Evolutionary conservation across 2,113 vertebrate species (phyloP).

Genomic region (Lampris incognitus): DNA sequence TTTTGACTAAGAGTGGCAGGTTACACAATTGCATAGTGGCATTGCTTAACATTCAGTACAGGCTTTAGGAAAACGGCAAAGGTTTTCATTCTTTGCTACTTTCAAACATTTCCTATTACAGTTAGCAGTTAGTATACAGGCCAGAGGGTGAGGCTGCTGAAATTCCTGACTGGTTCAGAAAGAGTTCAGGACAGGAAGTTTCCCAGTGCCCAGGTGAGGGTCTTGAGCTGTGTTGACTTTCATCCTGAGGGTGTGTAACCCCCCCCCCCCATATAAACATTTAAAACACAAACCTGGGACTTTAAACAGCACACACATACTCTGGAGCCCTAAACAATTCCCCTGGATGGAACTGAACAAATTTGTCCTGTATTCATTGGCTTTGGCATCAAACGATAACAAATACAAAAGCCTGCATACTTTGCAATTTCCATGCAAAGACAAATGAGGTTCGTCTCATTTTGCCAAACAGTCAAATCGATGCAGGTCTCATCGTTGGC

Average conservation of each 20-base stretch:
- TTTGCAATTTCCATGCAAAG: no score
- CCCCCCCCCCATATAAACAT: slow-evolving; percentile 7
- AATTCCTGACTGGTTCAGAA: slow-evolving; percentile 58
- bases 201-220: slow-evolving; percentile 44
- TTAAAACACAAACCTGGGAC: background rate
- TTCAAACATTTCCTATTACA: background rate
- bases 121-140: slow-evolving; percentile 16
- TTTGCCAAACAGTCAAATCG: no score
- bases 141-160: slow-evolving; percentile 47
- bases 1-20: background rate
- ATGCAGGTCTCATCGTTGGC: no score
- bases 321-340: no score
- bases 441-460: no score
- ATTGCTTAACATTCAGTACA: background rate
- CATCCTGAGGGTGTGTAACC: slow-evolving; percentile 28
- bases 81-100: background rate
- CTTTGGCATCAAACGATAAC: no score
- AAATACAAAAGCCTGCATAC: no score
- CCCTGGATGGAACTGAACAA: no score
- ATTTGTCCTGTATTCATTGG: no score
- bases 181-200: slow-evolving; percentile 34
- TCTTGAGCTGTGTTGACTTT: slow-evolving; percentile 34
- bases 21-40: background rate
- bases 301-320: background rate
- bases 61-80: background rate